Evolutionary conservation across 2,888 invertebrate species (phyloP).

Genomic region (Eristalinus sepulchralis): DNA sequence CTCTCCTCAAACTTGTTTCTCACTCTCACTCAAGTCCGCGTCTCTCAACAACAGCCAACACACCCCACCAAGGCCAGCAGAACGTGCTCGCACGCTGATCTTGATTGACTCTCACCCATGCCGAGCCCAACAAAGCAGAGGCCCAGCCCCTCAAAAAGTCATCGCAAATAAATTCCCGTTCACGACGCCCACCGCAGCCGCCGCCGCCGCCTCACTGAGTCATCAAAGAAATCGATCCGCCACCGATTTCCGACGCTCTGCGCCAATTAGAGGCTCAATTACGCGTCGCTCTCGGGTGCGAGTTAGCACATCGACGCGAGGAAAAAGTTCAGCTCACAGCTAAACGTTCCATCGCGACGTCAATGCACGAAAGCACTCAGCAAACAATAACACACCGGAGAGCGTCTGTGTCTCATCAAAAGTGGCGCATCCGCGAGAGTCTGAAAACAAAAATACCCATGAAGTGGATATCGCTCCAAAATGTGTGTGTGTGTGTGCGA

Average conservation of each 20-base stretch:
- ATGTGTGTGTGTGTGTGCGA: background rate
- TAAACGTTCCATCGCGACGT: constrained; percentile 23
- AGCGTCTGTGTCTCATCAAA: constrained; percentile 50
- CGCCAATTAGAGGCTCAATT: background rate
- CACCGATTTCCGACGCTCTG: background rate
- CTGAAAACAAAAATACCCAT: constrained; percentile 35
- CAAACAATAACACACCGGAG: constrained; percentile 8
- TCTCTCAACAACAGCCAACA: background rate
- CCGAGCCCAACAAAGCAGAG: background rate
- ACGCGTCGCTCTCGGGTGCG: background rate
- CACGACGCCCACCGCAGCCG: background rate
- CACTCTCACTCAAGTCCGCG: background rate
- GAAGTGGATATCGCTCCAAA: constrained; percentile 17
- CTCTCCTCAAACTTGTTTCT: no score
- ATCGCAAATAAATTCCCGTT: constrained; percentile 10
- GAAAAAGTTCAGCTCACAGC: constrained; percentile 46
- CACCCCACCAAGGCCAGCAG: background rate
- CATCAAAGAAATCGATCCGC: constrained; percentile 29
- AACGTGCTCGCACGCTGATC: background rate
- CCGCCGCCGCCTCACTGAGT: background rate
- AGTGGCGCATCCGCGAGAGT: constrained; percentile 30
- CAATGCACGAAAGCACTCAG: constrained; percentile 28
- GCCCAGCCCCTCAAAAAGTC: constrained; percentile 8
- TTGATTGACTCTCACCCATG: background rate
- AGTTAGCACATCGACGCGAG: background rate